Percentiles rank a stretch among this genome's conserved stretches.
Conservation (phyloP, 2,888 invertebrate genomes). For the Acholoe squamosa region DNA sequence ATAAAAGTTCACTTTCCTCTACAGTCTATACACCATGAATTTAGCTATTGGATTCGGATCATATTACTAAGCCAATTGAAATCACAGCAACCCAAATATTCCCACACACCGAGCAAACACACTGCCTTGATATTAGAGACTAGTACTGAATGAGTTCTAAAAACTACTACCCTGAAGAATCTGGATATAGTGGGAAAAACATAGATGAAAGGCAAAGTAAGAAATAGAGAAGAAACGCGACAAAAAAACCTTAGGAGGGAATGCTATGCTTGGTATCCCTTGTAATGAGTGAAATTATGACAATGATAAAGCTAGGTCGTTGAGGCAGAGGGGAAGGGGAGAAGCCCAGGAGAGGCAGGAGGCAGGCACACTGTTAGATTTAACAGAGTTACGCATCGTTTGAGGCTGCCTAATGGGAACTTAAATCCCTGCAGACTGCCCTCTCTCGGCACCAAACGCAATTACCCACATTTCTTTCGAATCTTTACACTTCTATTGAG, state of each 20-base stretch:
- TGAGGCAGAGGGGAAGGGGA: neutral
- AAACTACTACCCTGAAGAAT: no score
- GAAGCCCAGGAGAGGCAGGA: neutral
- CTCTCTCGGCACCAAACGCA: constrained; percentile 34
- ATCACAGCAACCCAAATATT: no score
- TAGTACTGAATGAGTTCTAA: no score
- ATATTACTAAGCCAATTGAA: no score
- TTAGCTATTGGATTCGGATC: no score
- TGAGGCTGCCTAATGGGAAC: constrained; percentile 41
- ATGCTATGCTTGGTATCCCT: neutral
- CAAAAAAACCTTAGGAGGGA: neutral
- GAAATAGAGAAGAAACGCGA: neutral
- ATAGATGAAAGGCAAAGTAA: constrained; percentile 5
- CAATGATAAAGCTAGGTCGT: neutral
- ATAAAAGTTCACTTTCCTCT: constrained; percentile 6
- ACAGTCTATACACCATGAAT: neutral
- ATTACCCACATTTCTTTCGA: constrained; percentile 49
- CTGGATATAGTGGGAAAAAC: no score
- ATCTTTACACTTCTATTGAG: constrained; percentile 58
- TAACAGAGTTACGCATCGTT: constrained; percentile 32
- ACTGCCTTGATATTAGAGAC: no score
- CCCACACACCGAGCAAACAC: no score
- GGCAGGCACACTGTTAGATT: neutral
- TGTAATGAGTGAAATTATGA: constrained; percentile 24
- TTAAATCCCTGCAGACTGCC: constrained; percentile 43